Base-by-base conservation (phyloP, 2,797 vertebrate genomes). In the Myotis vivesi region DNA sequence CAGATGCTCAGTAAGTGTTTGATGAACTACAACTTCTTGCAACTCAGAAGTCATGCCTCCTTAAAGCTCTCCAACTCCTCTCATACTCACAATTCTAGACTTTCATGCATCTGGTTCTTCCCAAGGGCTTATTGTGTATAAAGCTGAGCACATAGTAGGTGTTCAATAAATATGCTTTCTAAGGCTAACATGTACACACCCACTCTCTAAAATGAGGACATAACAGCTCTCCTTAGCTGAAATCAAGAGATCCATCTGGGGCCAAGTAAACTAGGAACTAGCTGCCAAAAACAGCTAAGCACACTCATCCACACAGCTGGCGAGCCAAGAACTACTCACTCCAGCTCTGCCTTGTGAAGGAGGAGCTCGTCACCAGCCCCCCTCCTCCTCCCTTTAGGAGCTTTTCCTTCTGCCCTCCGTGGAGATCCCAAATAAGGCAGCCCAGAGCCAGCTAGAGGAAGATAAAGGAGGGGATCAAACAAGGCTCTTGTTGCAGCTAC, bases 261-360 rank as follows among this genome's bases (percentile, higher is more conserved):
- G 59, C 87, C 87, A 76, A 93, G 81, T 57, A 71, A 95, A 88
- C 79, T 55, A 25, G 36, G 68, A 96, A 66, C 55, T 8, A 59
- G 79, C 95, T 92, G 90, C 92, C 89, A 79, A 82, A 90, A 87
- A 55, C 90, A 93, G 81, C 91, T 69, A 84, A 73, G 71, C 86
- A 62, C 59, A 46, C 81, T 94, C 59, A 66, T 75, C 77, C 30
- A 1, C 13, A 6, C 76, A 62, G 76, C 80, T n/a, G 53, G 69
- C 8, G 10, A 75, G 92, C 53, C 76, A 87, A 68, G 87, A 75
- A 68, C 33, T 19, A 1, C 64, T 44, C 33, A 16, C 51, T 17
- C 92, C 53, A 36, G 79, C 46, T 59, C 93, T 64, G 92, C 69
- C 62, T 64, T 9, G 12, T 11, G 64, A 53, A 83, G 91, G 22